A percentile compares a stretch with the other conserved stretches of the same genome.
Conservation (phyloP, 2,888 invertebrate genomes). For the Copidosoma aretas region DNA sequence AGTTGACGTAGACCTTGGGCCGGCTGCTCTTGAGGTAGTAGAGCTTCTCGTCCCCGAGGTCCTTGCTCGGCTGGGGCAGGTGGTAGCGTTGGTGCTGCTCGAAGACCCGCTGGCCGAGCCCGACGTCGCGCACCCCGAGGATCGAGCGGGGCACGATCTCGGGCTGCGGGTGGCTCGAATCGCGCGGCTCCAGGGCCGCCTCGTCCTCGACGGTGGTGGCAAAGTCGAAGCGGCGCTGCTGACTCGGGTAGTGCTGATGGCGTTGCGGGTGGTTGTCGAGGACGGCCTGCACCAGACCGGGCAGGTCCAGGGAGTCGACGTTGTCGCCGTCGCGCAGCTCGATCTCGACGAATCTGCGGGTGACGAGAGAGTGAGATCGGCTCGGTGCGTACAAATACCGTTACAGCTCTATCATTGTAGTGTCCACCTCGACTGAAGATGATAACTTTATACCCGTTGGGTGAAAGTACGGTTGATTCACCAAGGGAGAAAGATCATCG, state of each 20-base stretch:
- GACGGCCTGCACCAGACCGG: conserved; percentile 52
- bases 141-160: conserved; percentile 55
- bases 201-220: background rate
- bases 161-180: conserved; percentile 47
- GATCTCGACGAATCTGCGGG: conserved; percentile 55
- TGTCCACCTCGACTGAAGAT: too few species aligned
- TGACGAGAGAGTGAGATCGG: conserved; percentile 5
- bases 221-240: background rate
- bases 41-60: conserved; percentile 51
- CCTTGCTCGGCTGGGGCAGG: conserved; percentile 22
- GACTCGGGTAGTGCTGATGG: conserved; percentile 11
- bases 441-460: too few species aligned
- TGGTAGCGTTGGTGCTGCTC: conserved; percentile 21
- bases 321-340: conserved; percentile 52
- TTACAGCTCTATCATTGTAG: too few species aligned
- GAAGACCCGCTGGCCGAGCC: conserved; percentile 36
- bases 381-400: too few species aligned
- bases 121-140: conserved; percentile 53
- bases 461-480: too few species aligned
- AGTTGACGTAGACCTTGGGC: conserved; percentile 56
- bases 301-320: conserved; percentile 49
- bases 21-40: conserved; percentile 54
- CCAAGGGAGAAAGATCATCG: too few species aligned
- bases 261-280: conserved; percentile 45
- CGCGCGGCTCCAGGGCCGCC: too few species aligned